Conservation (phyloP, 2,113 vertebrate genomes). For the Spea bombifrons region DNA sequence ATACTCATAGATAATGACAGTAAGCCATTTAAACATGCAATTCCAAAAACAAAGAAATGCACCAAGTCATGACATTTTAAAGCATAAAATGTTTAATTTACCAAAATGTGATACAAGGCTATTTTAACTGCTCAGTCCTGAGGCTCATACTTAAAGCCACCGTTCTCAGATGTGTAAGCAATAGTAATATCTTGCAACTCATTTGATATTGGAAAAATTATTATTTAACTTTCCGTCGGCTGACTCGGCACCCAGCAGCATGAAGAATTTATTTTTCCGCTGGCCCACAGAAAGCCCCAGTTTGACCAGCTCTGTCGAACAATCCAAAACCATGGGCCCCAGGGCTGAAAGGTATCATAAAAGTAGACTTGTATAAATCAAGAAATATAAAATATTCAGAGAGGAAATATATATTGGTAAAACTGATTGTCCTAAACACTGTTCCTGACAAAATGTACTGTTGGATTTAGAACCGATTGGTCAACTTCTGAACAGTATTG, state of each 20-base stretch:
- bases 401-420: constrained; percentile 27
- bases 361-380: constrained; percentile 29
- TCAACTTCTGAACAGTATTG: neutral
- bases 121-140: constrained; percentile 13
- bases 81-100: constrained; percentile 41
- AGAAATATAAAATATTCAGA: constrained; percentile 37
- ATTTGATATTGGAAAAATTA: no score
- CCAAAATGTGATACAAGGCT: constrained; percentile 39
- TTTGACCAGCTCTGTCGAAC: no score
- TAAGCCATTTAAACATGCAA: neutral
- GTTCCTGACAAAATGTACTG: constrained; percentile 38
- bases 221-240: no score
- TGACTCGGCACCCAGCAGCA: no score
- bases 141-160: constrained; percentile 4
- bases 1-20: neutral
- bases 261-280: no score
- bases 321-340: neutral
- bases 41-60: neutral
- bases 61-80: constrained; percentile 7
- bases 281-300: no score
- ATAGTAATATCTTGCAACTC: neutral
- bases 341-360: constrained; percentile 15
- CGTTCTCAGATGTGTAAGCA: neutral
- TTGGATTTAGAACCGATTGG: constrained; percentile 9
- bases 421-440: constrained; percentile 46